These are phyloP conservation scores for Drosophila fungiperda DNA, from an alignment of 2,888 invertebrate genomes.

Conservation along the genomic window DNA sequence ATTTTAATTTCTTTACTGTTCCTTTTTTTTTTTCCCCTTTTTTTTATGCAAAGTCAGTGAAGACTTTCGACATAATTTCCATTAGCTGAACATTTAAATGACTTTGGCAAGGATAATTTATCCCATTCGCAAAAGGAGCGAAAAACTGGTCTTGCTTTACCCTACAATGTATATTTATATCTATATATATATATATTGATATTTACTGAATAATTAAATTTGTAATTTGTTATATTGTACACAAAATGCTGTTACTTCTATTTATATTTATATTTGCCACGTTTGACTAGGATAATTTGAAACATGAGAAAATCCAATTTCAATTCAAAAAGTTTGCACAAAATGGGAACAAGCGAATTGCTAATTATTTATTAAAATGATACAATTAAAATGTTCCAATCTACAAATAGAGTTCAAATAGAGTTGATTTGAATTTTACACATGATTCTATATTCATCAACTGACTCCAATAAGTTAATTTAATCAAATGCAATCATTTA, in stretches of 20 bases:
- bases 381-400: not conserved
- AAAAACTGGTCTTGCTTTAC: not conserved
- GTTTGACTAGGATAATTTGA: no score
- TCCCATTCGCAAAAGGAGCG: not conserved
- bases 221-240: not conserved
- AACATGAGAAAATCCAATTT: not conserved
- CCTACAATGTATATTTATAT: not conserved
- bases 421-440: not conserved
- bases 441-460: no score
- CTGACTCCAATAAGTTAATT: not conserved
- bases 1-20: slow-evolving; percentile 5
- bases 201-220: not conserved
- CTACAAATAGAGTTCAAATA: not conserved
- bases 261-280: no score
- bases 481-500: not conserved
- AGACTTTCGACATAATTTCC: not conserved
- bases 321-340: not conserved
- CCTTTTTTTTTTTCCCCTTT: not conserved
- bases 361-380: no score
- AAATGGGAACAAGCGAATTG: no score
- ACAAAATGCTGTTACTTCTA: not conserved
- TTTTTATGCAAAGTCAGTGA: not conserved
- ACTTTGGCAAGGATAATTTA: not conserved
- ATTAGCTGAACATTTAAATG: not conserved
- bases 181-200: not conserved